A percentile compares a stretch with the other conserved stretches of the same genome.
phyloP scores from a whole-genome alignment of 2,113 vertebrate species.

The Pyxicephalus adspersus region DNA sequence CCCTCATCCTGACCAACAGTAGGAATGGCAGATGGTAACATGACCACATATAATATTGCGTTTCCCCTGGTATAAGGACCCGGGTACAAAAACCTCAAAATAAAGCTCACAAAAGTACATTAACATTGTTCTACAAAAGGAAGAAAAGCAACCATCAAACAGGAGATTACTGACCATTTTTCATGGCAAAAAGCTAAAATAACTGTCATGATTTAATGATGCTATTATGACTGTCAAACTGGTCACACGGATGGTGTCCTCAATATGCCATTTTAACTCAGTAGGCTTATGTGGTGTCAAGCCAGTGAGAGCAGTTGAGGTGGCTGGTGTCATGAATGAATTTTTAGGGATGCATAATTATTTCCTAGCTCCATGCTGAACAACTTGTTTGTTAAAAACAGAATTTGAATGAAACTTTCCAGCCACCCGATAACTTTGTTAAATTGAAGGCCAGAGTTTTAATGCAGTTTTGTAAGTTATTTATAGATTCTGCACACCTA shows the following conservation, averaged over 20 bases:
- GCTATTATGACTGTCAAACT: background rate
- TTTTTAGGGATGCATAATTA: background rate
- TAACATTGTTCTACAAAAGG: too few species aligned
- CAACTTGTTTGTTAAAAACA: background rate
- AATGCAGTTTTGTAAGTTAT: background rate
- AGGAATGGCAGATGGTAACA: too few species aligned
- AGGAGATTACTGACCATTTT: too few species aligned
- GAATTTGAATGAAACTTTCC: background rate
- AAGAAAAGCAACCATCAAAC: too few species aligned
- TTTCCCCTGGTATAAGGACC: too few species aligned
- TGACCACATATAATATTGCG: too few species aligned
- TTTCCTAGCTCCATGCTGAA: background rate
- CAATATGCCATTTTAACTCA: constrained; percentile 26
- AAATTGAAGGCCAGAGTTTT: background rate
- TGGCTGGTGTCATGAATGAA: too few species aligned
- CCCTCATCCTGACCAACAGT: too few species aligned
- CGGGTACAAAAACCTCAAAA: too few species aligned
- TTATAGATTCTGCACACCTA: background rate
- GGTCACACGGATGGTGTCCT: background rate
- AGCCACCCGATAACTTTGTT: background rate
- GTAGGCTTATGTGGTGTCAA: background rate
- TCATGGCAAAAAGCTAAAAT: background rate
- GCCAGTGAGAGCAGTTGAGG: background rate
- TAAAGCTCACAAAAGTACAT: too few species aligned
- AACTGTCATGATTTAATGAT: background rate